Evolutionary conservation across 2,888 invertebrate genomes (phyloP), one percentile per base, ranked within the genome.

Genomic region (Elysia crispata): DNA sequence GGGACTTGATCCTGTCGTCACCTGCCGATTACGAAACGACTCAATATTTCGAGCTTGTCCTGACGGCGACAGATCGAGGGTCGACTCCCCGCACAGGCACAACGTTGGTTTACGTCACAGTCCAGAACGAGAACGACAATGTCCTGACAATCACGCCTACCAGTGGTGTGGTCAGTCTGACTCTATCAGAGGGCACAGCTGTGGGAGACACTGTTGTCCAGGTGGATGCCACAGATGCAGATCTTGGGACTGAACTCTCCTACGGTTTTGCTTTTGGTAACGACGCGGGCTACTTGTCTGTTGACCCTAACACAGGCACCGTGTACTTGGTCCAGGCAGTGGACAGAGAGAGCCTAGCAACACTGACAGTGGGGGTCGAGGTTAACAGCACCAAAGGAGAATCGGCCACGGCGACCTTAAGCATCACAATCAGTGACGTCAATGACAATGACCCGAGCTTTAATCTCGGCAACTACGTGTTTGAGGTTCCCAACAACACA

Each of bases 401-500:
- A 23, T 72, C 77, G 0, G 82, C 70, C 0, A 66, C 66, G 0
- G 82, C 85, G 50, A 83, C 76, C 20, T n/a, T 88, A 60, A 83
- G 80, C 0, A 80, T 87, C 13, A 82, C 54, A 13, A 67, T 85
- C 3, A 84, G 86, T 18, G 84, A 82, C 20, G 83, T 82, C 57
- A 87, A 87, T 62, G 86, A 87, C 73, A 82, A 82, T 66, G 69
- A 77, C 13, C 87, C 87, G 1, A 54, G 60, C n/a, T 86, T 84
- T 77, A 57, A 28, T 20, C 70, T 67, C 28, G n/a, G 75, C 1
- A 77, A 78, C 57, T 83, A 81, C 66, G 75, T 62, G 0, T 77
- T 79, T 50, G 49, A 25, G 1, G 80, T 82, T 18, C 49, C 73
- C 15, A 83, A 86, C 66, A 76, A 76, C 28, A 76, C 82, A 1